phyloP scores from a whole-genome alignment of 2,113 vertebrate genomes.

The Xerus inauris region DNA sequence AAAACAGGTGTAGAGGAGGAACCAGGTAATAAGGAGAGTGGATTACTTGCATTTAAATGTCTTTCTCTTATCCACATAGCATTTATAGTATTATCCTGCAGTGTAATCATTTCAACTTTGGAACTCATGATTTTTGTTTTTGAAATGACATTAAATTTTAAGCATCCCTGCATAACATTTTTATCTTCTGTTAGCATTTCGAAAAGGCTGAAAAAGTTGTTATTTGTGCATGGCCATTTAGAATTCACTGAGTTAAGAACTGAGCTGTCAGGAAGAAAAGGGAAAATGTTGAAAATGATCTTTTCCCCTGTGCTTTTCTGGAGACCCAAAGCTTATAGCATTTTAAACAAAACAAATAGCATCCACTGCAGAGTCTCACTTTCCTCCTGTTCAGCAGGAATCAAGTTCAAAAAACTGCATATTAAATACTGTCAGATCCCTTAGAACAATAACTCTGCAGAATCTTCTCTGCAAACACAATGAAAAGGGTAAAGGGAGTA shows the following conservation, averaged over 20 bases:
- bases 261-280: background rate
- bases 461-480: background rate
- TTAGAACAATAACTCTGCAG: background rate
- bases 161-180: slow-evolving; percentile 71
- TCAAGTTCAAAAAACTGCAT: background rate
- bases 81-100: slow-evolving; percentile 31
- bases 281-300: slow-evolving; percentile 31
- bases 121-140: slow-evolving; percentile 68
- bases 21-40: background rate
- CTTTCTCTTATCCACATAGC: slow-evolving; percentile 49
- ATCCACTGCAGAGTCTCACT: background rate
- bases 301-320: background rate
- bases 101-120: slow-evolving; percentile 52
- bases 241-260: slow-evolving; percentile 46
- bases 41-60: background rate
- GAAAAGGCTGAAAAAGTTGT: background rate
- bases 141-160: slow-evolving; percentile 82
- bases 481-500: background rate
- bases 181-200: slow-evolving; percentile 66
- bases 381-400: background rate
- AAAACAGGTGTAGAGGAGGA: background rate
- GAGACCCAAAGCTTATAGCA: background rate
- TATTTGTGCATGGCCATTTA: slow-evolving; percentile 51
- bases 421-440: background rate
- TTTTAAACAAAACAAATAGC: slow-evolving; percentile 22